A percentile compares a stretch with the other conserved stretches of the same genome.
These are phyloP conservation scores for Chaunax sp. DNA, from an alignment of 2,797 vertebrate genomes.

Conservation along the genomic window DNA sequence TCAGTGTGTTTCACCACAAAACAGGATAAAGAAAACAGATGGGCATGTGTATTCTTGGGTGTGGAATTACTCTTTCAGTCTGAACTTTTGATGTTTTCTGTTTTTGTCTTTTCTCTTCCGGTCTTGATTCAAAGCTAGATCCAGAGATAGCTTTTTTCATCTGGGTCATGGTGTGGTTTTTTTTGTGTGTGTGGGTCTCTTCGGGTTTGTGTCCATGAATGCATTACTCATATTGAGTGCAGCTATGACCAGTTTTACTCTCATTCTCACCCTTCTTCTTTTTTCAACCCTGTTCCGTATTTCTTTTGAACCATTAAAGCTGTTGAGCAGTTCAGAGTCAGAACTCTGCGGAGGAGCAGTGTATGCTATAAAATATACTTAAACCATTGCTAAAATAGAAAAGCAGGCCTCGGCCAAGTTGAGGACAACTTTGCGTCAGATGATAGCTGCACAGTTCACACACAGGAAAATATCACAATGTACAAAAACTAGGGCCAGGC, in stretches of 20 bases:
- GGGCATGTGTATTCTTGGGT: conserved; percentile 59
- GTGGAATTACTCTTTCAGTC: conserved; percentile 73
- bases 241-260: conserved; percentile 65
- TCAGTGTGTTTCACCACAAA: conserved; percentile 65
- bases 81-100: conserved; percentile 59
- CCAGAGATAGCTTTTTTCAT: conserved; percentile 60
- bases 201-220: conserved; percentile 60
- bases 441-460: conserved; percentile 10
- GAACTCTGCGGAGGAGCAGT: conserved; percentile 30
- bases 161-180: conserved; percentile 51
- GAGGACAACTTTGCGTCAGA: conserved; percentile 4
- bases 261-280: conserved; percentile 50
- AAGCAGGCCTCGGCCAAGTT: conserved; percentile 3
- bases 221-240: conserved; percentile 65
- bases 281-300: conserved; percentile 18
- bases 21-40: conserved; percentile 67
- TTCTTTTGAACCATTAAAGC: conserved; percentile 36
- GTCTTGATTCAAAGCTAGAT: conserved; percentile 63
- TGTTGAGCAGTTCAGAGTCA: conserved; percentile 20
- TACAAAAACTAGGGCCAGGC: not conserved
- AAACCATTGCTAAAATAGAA: conserved; percentile 44
- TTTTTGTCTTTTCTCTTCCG: conserved; percentile 42
- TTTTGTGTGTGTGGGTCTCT: conserved; percentile 52
- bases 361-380: conserved; percentile 26
- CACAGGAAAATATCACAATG: conserved; percentile 1